These are phyloP conservation scores for Elymnias hypermnestra DNA, from an alignment of 1,140 invertebrate genomes.

Conservation along the genomic window DNA sequence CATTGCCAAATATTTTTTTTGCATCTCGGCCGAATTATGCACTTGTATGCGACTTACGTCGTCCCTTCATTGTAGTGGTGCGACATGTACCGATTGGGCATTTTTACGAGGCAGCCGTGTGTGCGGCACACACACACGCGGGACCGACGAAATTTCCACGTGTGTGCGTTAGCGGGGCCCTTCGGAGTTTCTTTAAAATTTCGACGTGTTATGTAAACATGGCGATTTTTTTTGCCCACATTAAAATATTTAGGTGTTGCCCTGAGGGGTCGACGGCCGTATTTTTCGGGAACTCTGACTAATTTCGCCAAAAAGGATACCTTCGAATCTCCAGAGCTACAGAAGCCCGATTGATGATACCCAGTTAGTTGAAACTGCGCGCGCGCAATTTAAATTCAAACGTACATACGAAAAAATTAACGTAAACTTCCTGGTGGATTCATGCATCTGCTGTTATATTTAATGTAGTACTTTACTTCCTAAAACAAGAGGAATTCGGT, in stretches of 20 bases:
- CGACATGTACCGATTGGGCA: slow-evolving; percentile 69
- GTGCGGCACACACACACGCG: slow-evolving; percentile 56
- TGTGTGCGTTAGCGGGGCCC: slow-evolving; percentile 58
- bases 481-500: too few relatives aligned
- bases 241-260: slow-evolving; percentile 70
- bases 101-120: slow-evolving; percentile 61
- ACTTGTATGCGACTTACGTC: slow-evolving; percentile 75
- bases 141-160: slow-evolving; percentile 47
- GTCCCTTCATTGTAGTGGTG: slow-evolving; percentile 73
- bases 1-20: slow-evolving; percentile 77
- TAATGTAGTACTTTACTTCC: too few relatives aligned
- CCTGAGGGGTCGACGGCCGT: slow-evolving; percentile 58
- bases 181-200: slow-evolving; percentile 67
- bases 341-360: slow-evolving; percentile 33
- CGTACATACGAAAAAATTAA: slow-evolving; percentile 24
- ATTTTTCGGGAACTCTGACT: slow-evolving; percentile 72
- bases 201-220: slow-evolving; percentile 71
- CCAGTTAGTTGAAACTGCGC: too few relatives aligned
- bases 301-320: slow-evolving; percentile 56
- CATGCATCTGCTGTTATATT: too few relatives aligned
- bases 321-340: slow-evolving; percentile 33
- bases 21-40: slow-evolving; percentile 76
- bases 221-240: slow-evolving; percentile 53
- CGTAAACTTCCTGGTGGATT: slow-evolving; percentile 31
- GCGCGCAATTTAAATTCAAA: slow-evolving; percentile 35